Percentiles rank a stretch among this genome's conserved stretches.
phyloP scores from a whole-genome alignment of 2,888 invertebrate genomes.

The Harpalus rufipes region DNA sequence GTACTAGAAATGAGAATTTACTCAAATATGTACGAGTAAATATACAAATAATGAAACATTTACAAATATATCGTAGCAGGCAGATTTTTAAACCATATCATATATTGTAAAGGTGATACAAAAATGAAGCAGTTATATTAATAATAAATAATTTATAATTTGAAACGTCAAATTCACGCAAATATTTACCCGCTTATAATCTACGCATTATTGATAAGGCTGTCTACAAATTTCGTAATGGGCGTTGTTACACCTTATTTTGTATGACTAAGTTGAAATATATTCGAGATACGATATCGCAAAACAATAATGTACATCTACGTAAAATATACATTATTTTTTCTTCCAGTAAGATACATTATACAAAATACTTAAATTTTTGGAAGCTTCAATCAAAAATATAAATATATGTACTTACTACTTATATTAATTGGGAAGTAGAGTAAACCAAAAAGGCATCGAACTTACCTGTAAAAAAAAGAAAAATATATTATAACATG shows the following conservation, averaged over 20 bases:
- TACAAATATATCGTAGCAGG: no score
- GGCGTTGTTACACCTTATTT: slow-evolving; percentile 20
- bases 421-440: no score
- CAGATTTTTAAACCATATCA: no score
- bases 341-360: no score
- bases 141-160: no score
- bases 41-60: background rate
- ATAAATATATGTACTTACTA: background rate
- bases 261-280: background rate
- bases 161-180: slow-evolving; percentile 22
- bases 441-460: no score
- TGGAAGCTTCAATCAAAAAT: no score
- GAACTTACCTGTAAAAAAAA: no score
- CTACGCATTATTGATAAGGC: slow-evolving; percentile 17
- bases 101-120: no score
- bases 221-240: slow-evolving; percentile 44
- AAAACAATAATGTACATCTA: slow-evolving; percentile 6
- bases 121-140: no score
- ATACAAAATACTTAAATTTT: no score
- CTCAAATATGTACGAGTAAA: background rate
- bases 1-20: background rate
- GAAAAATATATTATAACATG: no score
- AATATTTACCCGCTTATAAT: slow-evolving; percentile 22
- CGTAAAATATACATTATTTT: background rate
- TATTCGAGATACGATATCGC: background rate